Percentiles rank a stretch among this genome's conserved stretches.
These are phyloP conservation scores for Aspidapion aeneum DNA, from an alignment of 2,888 invertebrate genomes.

Conservation along the genomic window DNA sequence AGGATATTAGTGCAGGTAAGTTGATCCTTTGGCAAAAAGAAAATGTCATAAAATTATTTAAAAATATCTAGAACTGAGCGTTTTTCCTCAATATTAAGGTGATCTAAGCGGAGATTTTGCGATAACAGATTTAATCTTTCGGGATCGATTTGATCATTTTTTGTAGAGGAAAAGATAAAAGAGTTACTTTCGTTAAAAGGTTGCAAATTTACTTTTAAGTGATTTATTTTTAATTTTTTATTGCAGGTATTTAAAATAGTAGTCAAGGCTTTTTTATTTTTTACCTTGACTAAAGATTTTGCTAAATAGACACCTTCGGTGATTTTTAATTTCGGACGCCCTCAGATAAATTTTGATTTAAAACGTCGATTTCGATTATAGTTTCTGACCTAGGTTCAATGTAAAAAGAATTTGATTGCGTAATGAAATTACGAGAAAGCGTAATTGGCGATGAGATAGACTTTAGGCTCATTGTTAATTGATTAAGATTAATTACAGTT, in stretches of 20 bases:
- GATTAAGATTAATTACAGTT: too few relatives aligned
- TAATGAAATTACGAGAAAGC: neutral
- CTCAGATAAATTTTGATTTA: constrained; percentile 23
- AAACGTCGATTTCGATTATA: constrained; percentile 21
- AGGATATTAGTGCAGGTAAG: constrained; percentile 30
- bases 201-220: constrained; percentile 5
- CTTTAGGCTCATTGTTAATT: too few relatives aligned
- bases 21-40: constrained; percentile 27
- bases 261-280: constrained; percentile 20
- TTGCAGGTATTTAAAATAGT: constrained; percentile 21
- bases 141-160: neutral
- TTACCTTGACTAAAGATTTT: constrained; percentile 21
- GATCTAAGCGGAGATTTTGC: constrained; percentile 21
- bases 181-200: neutral
- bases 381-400: constrained; percentile 22
- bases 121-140: constrained; percentile 11
- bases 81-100: constrained; percentile 30
- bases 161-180: neutral
- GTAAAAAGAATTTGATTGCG: neutral
- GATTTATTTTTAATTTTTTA: constrained; percentile 2
- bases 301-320: constrained; percentile 20
- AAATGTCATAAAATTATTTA: constrained; percentile 32
- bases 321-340: constrained; percentile 8
- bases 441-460: too few relatives aligned
- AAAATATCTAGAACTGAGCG: constrained; percentile 22